Evolutionary conservation across 2,797 vertebrate species (phyloP), one percentile per base, ranked within the genome.

Genomic region (Sparidentex hasta): DNA sequence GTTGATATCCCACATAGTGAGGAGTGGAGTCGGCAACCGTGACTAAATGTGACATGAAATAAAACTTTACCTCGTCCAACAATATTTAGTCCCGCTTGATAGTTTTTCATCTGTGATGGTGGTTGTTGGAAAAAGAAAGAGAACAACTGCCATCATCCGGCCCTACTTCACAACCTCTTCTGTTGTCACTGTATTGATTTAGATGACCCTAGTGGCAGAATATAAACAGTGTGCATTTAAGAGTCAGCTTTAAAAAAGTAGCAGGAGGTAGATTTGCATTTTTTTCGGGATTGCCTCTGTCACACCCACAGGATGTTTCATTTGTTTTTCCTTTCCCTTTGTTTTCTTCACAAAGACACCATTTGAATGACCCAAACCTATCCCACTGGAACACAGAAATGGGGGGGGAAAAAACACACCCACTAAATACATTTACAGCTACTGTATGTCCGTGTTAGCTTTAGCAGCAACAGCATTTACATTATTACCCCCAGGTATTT

Each of bases 401-500:
- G 25, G 65, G 55, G 78, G 55, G 78, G 82, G 5, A 33, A 33
- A 46, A 46, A 88, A 71, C 18, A 48, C 9, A 51, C 27, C 27
- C 1, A 7, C 20, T 69, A 68, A 67, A 81, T 59, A 43, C 64
- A 23, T 81, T 82, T 54, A 61, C 56, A 73, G 58, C 56, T 44
- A 5, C n/a, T 50, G 20, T 20, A 17, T 43, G 38, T 74, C 38
- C 72, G 52, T 38, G 18, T 16, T 57, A 80, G 51, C 65, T 80
- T 58, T 38, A 64, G 77, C 48, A 59, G 69, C 56, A 47, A 41
- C 73, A 71, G 41, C 57, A 80, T 82, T 91, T 74, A 86, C 85
- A 82, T 76, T 65, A 86, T 85, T 78, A 81, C 74, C 71, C 70
- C 18, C 18, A 77, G 78, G 78, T 87, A 77, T 62, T 55, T 44